Conservation (phyloP, 2,888 invertebrate genomes). For the Chymomyza procnemis region DNA sequence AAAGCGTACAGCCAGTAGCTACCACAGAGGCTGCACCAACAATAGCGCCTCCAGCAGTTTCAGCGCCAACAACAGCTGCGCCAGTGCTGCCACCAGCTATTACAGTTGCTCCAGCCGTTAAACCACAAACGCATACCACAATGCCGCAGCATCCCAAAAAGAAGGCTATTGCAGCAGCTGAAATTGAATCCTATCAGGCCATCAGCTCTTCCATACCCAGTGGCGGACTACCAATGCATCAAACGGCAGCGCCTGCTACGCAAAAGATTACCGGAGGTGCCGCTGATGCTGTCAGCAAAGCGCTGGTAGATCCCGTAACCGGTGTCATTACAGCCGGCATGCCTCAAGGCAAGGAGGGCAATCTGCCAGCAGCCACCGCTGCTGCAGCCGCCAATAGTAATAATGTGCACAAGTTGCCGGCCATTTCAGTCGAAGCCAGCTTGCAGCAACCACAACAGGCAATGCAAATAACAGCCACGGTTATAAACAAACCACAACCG, state of each 20-base stretch:
- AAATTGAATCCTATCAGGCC: constrained; percentile 73
- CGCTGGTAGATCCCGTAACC: constrained; percentile 86
- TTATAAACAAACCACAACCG: constrained; percentile 43
- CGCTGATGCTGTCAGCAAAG: constrained; percentile 80
- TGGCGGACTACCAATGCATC: constrained; percentile 61
- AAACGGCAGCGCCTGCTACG: constrained; percentile 67
- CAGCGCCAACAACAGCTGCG: constrained; percentile 8
- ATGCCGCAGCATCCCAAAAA: constrained; percentile 75
- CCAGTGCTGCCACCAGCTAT: not conserved
- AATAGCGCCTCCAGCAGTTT: constrained; percentile 1
- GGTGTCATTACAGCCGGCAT: constrained; percentile 84
- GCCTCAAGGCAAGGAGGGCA: constrained; percentile 83
- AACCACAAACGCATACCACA: constrained; percentile 40
- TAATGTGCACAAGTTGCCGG: constrained; percentile 37
- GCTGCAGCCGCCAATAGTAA: constrained; percentile 55
- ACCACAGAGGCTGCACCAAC: constrained; percentile 9
- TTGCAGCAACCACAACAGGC: constrained; percentile 29
- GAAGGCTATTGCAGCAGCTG: constrained; percentile 75
- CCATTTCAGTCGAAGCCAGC: constrained; percentile 43
- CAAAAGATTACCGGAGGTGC: constrained; percentile 74
- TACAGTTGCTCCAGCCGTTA: constrained; percentile 27
- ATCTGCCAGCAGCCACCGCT: constrained; percentile 70
- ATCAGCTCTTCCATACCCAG: constrained; percentile 65
- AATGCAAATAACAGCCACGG: constrained; percentile 48
- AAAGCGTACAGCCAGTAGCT: not conserved